Percentiles rank a stretch among this genome's conserved stretches.
Evolutionary conservation across 2,888 invertebrate species (phyloP).

Genomic region (Hetaerina titia): DNA sequence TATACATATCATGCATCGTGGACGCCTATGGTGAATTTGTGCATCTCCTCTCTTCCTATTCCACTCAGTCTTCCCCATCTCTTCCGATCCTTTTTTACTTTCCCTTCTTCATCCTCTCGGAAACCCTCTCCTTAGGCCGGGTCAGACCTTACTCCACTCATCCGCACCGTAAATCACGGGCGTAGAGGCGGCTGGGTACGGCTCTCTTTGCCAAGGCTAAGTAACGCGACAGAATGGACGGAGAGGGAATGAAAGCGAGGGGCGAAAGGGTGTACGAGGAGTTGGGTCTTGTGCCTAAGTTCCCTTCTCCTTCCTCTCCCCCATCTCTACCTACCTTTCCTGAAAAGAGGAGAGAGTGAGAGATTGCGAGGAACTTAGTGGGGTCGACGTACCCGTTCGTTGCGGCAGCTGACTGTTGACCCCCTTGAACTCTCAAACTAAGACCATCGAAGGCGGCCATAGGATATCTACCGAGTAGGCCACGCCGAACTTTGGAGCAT

Average conservation of each 20-base stretch:
- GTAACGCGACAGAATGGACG: neutral
- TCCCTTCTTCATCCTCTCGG: neutral
- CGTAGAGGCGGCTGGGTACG: neutral
- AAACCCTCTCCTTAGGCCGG: neutral
- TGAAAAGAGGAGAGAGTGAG: neutral
- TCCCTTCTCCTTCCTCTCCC: conserved; percentile 30
- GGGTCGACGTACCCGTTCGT: conserved; percentile 15
- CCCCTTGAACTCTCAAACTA: too few species aligned
- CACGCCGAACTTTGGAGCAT: too few species aligned
- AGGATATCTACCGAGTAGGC: too few species aligned
- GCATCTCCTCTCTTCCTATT: neutral
- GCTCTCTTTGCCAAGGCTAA: neutral
- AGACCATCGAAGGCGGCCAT: too few species aligned
- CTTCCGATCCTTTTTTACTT: neutral
- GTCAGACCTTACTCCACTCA: neutral
- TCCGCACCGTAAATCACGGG: conserved; percentile 50
- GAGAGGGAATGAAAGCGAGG: neutral
- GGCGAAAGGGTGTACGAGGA: conserved; percentile 16
- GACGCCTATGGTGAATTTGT: too few species aligned
- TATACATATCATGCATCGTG: too few species aligned
- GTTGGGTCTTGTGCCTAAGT: neutral
- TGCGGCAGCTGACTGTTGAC: neutral
- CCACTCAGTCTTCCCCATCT: neutral
- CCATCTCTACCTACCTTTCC: neutral
- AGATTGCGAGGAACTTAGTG: neutral